Evolutionary conservation across 2,888 invertebrate species (phyloP).

Genomic region (Stenoptilia bipunctidactyla): DNA sequence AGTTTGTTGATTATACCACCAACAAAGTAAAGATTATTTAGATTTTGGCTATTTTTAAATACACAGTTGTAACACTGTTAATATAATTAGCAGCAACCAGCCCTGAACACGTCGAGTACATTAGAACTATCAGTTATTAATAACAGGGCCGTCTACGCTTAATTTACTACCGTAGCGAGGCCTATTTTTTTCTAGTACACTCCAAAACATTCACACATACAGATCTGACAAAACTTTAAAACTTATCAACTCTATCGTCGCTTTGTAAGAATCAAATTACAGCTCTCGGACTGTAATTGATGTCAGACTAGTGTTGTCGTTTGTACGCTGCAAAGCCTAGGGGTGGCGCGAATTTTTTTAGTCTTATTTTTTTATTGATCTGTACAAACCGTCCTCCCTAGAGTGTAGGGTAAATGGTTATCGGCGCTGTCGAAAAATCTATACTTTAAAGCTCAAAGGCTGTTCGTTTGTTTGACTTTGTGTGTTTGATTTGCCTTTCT

Average conservation of each 20-base stretch:
- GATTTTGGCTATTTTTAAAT: too few species aligned
- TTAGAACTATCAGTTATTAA: not conserved
- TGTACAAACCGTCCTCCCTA: slow-evolving; percentile 22
- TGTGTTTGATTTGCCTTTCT: too few species aligned
- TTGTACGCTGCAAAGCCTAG: slow-evolving; percentile 31
- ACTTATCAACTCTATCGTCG: not conserved
- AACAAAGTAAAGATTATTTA: too few species aligned
- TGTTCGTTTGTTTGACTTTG: too few species aligned
- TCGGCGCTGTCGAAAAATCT: not conserved
- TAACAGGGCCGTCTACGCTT: not conserved
- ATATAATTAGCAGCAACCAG: too few species aligned
- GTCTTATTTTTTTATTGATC: slow-evolving; percentile 36
- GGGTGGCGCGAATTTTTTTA: slow-evolving; percentile 55
- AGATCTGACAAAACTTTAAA: not conserved
- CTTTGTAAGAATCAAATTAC: too few species aligned
- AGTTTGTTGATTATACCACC: too few species aligned
- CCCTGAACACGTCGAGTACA: too few species aligned
- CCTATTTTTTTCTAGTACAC: slow-evolving; percentile 3
- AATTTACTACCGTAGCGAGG: slow-evolving; percentile 2
- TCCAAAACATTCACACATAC: not conserved
- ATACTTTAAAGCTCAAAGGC: too few species aligned
- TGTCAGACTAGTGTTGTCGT: not conserved
- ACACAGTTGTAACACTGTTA: too few species aligned
- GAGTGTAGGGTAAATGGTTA: slow-evolving; percentile 7
- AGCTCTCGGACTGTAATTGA: too few species aligned